These are phyloP conservation scores for Aptenodytes forsteri DNA, from an alignment of 2,113 vertebrate genomes.

Conservation along the genomic window DNA sequence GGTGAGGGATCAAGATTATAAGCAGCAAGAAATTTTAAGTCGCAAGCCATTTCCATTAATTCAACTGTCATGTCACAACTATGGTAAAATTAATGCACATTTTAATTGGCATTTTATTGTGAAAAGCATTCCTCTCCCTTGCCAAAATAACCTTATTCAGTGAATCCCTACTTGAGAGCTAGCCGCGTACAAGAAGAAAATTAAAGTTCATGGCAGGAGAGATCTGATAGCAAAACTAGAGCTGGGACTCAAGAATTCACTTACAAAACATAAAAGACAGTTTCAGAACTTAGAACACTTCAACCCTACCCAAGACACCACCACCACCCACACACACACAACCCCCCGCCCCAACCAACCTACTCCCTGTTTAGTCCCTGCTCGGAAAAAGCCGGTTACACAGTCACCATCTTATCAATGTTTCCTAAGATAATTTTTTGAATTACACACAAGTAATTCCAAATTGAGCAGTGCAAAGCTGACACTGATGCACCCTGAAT, in stretches of 20 bases:
- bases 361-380: not conserved
- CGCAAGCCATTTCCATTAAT: not conserved
- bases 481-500: not conserved
- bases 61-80: not conserved
- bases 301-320: not conserved
- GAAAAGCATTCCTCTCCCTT: not conserved
- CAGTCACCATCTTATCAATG: not conserved
- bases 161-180: not conserved
- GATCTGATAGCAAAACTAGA: not conserved
- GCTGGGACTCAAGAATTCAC: not conserved
- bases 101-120: not conserved
- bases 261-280: not conserved
- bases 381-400: not conserved
- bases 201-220: not conserved
- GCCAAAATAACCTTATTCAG: not conserved
- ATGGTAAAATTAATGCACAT: not conserved
- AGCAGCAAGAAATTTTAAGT: not conserved
- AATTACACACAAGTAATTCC: not conserved
- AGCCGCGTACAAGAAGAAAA: not conserved
- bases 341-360: not conserved
- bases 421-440: not conserved
- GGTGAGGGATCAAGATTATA: not conserved
- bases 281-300: not conserved
- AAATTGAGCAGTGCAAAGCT: not conserved
- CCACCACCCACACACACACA: not conserved